Evolutionary conservation across 2,797 vertebrate species (phyloP).

Genomic region (Nasua narica): DNA sequence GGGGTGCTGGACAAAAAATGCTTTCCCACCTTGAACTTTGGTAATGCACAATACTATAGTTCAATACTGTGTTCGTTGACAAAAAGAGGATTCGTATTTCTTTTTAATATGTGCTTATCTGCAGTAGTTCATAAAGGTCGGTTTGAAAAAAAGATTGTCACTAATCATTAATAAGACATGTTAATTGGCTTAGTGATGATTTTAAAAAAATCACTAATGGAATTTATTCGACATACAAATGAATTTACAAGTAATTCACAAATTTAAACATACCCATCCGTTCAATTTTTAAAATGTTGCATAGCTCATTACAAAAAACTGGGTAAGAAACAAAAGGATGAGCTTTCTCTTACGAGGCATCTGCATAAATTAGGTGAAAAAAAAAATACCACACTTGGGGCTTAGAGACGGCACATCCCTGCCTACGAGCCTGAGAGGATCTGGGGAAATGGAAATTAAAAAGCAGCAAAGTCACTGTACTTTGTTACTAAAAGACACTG

Average conservation of each 20-base stretch:
- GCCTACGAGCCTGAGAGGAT: background rate
- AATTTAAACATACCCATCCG: conserved; percentile 24
- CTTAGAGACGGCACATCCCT: background rate
- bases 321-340: conserved; percentile 51
- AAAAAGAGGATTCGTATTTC: background rate
- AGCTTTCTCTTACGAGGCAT: conserved; percentile 57
- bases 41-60: background rate
- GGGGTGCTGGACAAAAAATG: background rate
- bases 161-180: conserved; percentile 9
- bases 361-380: conserved; percentile 62
- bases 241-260: conserved; percentile 61
- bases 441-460: conserved; percentile 48
- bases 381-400: background rate
- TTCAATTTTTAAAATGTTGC: conserved; percentile 41
- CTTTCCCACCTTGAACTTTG: background rate
- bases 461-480: background rate
- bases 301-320: conserved; percentile 49
- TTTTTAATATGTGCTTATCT: background rate
- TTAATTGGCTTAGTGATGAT: conserved; percentile 45
- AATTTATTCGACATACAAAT: conserved; percentile 60
- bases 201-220: conserved; percentile 58
- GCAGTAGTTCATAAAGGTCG: conserved; percentile 6
- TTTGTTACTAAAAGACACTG: background rate
- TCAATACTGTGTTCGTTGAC: background rate
- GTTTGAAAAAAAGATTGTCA: conserved; percentile 41